phyloP scores from a whole-genome alignment of 2,888 invertebrate genomes.

The Lycocerus yunnanus region DNA sequence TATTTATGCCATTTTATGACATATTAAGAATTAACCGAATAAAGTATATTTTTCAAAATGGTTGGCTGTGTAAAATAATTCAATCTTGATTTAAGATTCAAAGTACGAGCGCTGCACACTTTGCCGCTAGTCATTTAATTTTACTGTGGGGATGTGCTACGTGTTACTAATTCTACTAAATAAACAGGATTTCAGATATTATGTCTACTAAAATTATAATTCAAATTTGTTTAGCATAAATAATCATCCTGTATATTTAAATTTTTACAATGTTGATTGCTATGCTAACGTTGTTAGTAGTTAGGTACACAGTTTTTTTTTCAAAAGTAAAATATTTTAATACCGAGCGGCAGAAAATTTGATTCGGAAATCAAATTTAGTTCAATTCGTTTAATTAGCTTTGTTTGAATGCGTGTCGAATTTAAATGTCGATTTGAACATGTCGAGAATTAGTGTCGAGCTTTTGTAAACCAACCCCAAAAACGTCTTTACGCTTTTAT shows the following conservation, averaged over 20 bases:
- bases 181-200: background rate
- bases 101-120: background rate
- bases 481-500: background rate
- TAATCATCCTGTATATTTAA: background rate
- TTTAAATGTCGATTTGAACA: constrained; percentile 2
- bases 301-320: background rate
- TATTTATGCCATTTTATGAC: too few species aligned
- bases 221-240: background rate
- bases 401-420: background rate
- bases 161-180: background rate
- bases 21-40: too few species aligned
- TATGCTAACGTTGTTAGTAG: too few species aligned
- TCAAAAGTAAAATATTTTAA: background rate
- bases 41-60: background rate
- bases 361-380: background rate
- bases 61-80: background rate
- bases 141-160: background rate
- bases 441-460: constrained; percentile 1
- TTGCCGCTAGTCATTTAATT: background rate
- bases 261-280: background rate
- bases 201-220: background rate
- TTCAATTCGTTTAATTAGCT: constrained; percentile 1
- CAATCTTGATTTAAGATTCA: background rate
- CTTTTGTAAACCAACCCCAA: background rate
- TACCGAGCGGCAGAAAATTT: background rate